These are phyloP conservation scores for Endomychus coccineus DNA, from an alignment of 2,888 invertebrate genomes.

Conservation along the genomic window DNA sequence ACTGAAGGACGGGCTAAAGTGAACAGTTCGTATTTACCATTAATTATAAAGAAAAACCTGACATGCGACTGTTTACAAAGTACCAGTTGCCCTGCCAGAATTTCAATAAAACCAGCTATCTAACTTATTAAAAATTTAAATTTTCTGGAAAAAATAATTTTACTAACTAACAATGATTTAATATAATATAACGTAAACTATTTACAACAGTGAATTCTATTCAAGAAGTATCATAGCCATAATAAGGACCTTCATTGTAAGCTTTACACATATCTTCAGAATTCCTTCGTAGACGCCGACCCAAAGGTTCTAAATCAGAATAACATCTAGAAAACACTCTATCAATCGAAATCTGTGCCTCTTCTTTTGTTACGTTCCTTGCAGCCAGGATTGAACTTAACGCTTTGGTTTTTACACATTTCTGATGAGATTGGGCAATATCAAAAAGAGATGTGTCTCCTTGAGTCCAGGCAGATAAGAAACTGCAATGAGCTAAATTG, in stretches of 20 bases:
- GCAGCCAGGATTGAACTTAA: conserved; percentile 75
- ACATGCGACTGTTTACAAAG: too few relatives aligned
- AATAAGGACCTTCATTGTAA: conserved; percentile 66
- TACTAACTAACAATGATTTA: too few relatives aligned
- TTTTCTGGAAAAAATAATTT: too few relatives aligned
- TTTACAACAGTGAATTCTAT: too few relatives aligned
- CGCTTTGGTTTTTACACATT: conserved; percentile 88
- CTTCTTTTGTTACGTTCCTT: conserved; percentile 60
- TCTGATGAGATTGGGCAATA: conserved; percentile 70
- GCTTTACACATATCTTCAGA: conserved; percentile 70
- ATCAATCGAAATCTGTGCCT: conserved; percentile 72
- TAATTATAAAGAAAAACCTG: too few relatives aligned
- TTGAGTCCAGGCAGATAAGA: conserved; percentile 68
- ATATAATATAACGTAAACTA: too few relatives aligned
- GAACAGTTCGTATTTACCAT: too few relatives aligned
- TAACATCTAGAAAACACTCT: conserved; percentile 88
- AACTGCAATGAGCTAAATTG: conserved; percentile 88
- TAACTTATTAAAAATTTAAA: too few relatives aligned
- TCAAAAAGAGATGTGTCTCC: conserved; percentile 68
- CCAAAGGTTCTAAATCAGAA: conserved; percentile 86
- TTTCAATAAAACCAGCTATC: too few relatives aligned
- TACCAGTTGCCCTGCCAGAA: too few relatives aligned
- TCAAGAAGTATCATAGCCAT: conserved; percentile 82
- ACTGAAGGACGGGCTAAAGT: too few relatives aligned
- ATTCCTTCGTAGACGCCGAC: conserved; percentile 66